Conservation (phyloP, 1,140 invertebrate genomes). For the Daktulosphaira vitifoliae region DNA sequence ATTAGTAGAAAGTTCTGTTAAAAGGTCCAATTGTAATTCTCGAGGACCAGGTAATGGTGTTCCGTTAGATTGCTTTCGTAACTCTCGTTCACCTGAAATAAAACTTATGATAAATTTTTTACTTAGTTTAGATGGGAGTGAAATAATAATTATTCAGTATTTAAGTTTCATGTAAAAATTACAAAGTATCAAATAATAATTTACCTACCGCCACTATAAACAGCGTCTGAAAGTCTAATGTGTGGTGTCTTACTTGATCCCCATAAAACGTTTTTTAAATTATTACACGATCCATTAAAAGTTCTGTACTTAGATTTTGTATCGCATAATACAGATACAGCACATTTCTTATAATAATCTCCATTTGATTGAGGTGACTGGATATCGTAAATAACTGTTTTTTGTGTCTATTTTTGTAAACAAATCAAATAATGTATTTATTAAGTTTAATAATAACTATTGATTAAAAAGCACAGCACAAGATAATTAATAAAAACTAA, state of each 20-base stretch:
- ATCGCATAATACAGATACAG: background rate
- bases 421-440: no score
- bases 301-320: conserved; percentile 53
- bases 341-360: background rate
- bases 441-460: no score
- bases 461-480: no score
- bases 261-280: conserved; percentile 58
- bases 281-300: conserved; percentile 79
- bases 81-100: background rate
- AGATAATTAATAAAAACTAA: no score
- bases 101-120: no score
- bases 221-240: conserved; percentile 34
- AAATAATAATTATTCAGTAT: no score
- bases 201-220: conserved; percentile 6
- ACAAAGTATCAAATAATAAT: no score
- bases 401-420: no score
- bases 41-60: background rate
- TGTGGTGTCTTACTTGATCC: conserved; percentile 66
- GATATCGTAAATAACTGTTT: no score
- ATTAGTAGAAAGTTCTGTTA: no score
- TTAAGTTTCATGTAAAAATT: no score
- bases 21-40: background rate
- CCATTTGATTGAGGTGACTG: background rate
- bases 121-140: no score
- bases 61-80: background rate